A percentile compares a stretch with the other conserved stretches of the same genome.
phyloP scores from a whole-genome alignment of 2,888 invertebrate genomes.

The Dryocosmus kuriphilus region DNA sequence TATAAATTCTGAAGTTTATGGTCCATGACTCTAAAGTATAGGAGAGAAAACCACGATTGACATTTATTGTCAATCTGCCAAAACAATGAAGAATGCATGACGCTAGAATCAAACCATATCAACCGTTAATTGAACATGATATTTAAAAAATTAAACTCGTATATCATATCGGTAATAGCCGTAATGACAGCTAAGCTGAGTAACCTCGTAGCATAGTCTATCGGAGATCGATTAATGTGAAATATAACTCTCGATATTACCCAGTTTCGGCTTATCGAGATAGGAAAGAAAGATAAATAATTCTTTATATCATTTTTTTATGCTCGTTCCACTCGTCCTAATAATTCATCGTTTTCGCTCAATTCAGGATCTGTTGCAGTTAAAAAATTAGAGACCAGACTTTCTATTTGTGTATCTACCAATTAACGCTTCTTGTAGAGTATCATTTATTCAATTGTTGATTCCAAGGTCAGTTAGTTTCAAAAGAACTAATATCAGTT shows the following conservation, averaged over 20 bases:
- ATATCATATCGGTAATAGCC: constrained; percentile 49
- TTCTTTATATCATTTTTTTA: constrained; percentile 19
- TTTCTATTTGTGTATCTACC: background rate
- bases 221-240: constrained; percentile 57
- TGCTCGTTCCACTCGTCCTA: background rate
- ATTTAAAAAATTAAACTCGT: constrained; percentile 44
- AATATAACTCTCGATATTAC: constrained; percentile 55
- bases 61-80: background rate
- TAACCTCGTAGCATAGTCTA: constrained; percentile 9
- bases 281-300: constrained; percentile 46
- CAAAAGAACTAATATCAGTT: background rate
- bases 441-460: background rate
- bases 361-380: background rate
- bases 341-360: background rate
- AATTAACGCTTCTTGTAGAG: background rate
- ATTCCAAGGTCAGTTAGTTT: background rate
- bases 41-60: background rate
- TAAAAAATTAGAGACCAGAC: background rate
- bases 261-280: constrained; percentile 40
- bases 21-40: background rate
- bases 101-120: background rate
- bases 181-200: constrained; percentile 26
- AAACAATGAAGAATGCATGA: background rate
- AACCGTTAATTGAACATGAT: background rate
- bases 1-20: background rate